These are phyloP conservation scores for Sebastes vulpes DNA, from an alignment of 2,797 vertebrate genomes.

Conservation along the genomic window DNA sequence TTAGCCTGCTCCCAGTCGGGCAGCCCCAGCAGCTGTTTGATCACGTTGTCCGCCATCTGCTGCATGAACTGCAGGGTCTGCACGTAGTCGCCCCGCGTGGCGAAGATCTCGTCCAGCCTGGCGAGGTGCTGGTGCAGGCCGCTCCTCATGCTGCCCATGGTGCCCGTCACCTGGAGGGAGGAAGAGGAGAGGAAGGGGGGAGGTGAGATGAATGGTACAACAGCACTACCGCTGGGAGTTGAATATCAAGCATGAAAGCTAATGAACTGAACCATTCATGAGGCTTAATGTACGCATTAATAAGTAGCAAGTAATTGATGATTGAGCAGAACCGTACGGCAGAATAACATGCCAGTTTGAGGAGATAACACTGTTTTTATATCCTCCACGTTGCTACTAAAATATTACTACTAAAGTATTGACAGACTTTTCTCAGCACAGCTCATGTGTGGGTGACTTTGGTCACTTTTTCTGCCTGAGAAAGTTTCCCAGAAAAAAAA, in stretches of 20 bases:
- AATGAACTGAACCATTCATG: neutral
- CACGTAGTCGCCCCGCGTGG: constrained; percentile 89
- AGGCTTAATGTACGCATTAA: neutral
- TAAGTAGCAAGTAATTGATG: neutral
- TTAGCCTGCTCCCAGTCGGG: constrained; percentile 87
- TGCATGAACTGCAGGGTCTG: constrained; percentile 92
- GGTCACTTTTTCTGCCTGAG: neutral
- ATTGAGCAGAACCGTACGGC: neutral
- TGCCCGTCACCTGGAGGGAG: constrained; percentile 86
- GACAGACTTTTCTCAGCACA: neutral
- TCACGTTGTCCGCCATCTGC: constrained; percentile 89
- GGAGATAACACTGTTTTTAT: neutral
- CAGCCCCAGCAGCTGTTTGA: constrained; percentile 90
- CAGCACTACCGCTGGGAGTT: neutral
- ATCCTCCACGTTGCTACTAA: neutral
- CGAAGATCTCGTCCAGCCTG: constrained; percentile 92
- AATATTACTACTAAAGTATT: neutral
- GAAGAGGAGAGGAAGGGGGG: neutral
- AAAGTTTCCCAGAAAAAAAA: neutral
- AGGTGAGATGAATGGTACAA: neutral
- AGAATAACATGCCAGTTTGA: neutral
- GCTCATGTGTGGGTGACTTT: neutral
- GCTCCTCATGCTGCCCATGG: constrained; percentile 87
- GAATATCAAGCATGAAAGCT: neutral
- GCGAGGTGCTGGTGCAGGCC: constrained; percentile 90